Conservation (phyloP, 2,888 invertebrate species). For the Augochlorella aurata region DNA sequence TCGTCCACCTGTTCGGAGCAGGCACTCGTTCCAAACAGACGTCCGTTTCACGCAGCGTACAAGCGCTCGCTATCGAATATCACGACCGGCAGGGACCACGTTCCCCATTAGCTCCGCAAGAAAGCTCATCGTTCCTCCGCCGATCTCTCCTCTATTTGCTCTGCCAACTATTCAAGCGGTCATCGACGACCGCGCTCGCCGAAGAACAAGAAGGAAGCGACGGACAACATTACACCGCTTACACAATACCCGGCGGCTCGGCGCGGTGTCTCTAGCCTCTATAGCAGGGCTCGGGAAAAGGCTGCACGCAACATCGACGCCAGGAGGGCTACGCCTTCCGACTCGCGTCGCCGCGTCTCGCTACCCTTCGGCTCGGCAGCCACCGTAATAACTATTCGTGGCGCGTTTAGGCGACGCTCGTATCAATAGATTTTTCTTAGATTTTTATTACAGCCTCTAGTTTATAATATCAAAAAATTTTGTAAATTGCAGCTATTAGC, state of each 20-base stretch:
- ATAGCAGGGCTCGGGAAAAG: no score
- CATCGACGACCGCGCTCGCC: slow-evolving; percentile 22
- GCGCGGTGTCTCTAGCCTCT: no score
- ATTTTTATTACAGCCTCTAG: no score
- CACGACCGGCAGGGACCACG: slow-evolving; percentile 18
- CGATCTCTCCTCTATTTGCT: slow-evolving; percentile 41
- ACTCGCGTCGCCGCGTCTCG: no score
- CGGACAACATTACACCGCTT: slow-evolving; percentile 45
- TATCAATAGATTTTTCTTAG: no score
- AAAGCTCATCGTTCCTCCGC: slow-evolving; percentile 33
- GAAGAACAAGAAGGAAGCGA: slow-evolving; percentile 28
- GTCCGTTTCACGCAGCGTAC: slow-evolving; percentile 11
- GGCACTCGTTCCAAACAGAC: slow-evolving; percentile 11
- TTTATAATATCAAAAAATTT: no score
- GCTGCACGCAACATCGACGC: no score
- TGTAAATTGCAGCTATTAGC: no score
- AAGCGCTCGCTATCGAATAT: slow-evolving; percentile 12
- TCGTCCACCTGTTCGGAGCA: slow-evolving; percentile 8
- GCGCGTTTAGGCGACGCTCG: no score
- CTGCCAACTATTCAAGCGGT: slow-evolving; percentile 28
- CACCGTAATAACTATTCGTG: no score
- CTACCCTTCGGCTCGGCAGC: no score
- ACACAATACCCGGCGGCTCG: slow-evolving; percentile 36
- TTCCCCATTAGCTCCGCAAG: slow-evolving; percentile 40
- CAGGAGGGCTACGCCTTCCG: no score